phyloP scores from a whole-genome alignment of 2,797 vertebrate genomes.

The Gobio occitaniae region DNA sequence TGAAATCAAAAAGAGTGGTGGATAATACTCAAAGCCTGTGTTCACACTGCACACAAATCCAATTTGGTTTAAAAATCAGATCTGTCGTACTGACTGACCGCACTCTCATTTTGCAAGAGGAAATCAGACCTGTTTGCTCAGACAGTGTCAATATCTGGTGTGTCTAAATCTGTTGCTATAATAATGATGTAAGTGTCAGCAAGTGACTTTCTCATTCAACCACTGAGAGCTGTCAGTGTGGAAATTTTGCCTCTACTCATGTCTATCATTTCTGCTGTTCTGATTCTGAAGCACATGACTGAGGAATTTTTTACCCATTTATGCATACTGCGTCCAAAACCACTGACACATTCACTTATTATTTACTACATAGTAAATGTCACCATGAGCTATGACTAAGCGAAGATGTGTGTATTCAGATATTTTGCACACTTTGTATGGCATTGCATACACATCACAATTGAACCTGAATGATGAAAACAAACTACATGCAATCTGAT shows the following conservation, averaged over 20 bases:
- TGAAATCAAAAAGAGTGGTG: neutral
- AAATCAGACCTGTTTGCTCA: constrained; percentile 19
- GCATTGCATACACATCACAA: neutral
- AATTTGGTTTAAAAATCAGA: constrained; percentile 19
- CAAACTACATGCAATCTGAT: neutral
- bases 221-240: constrained; percentile 8
- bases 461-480: neutral
- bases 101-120: constrained; percentile 2
- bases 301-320: neutral
- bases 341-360: neutral
- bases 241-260: neutral
- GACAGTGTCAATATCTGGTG: neutral
- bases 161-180: constrained; percentile 16
- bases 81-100: neutral
- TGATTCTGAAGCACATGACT: neutral
- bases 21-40: neutral
- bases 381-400: neutral
- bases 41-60: constrained; percentile 10
- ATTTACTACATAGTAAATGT: neutral
- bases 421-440: neutral
- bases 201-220: neutral
- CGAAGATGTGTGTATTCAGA: neutral
- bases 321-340: neutral
- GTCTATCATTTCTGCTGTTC: neutral
- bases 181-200: constrained; percentile 15